Conservation (phyloP, 2,888 invertebrate species). For the Ryuthela nishihirai region DNA sequence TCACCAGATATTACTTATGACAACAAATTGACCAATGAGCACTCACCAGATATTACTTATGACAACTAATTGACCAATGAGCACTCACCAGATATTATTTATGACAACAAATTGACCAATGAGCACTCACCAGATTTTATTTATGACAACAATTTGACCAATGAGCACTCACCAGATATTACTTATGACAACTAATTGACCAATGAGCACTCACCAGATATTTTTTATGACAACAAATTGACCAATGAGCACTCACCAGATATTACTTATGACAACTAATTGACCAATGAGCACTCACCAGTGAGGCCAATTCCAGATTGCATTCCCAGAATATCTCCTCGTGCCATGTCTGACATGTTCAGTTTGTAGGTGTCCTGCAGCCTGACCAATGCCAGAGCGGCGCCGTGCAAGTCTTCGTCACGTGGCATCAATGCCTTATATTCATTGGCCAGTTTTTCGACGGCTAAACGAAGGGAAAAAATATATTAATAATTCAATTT, state of each 20-base stretch:
- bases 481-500: background rate
- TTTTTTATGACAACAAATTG: background rate
- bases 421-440: slow-evolving; percentile 40
- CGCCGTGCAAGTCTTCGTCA: slow-evolving; percentile 85
- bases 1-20: too few relatives aligned
- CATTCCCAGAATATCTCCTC: slow-evolving; percentile 63
- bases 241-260: background rate
- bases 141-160: too few relatives aligned
- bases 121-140: too few relatives aligned
- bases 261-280: background rate
- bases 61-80: too few relatives aligned
- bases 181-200: too few relatives aligned
- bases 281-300: too few relatives aligned
- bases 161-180: too few relatives aligned
- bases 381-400: slow-evolving; percentile 87
- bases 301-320: slow-evolving; percentile 30
- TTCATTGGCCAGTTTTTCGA: slow-evolving; percentile 39
- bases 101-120: too few relatives aligned
- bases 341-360: slow-evolving; percentile 77
- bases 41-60: too few relatives aligned
- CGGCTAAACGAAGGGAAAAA: slow-evolving; percentile 17
- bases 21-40: too few relatives aligned
- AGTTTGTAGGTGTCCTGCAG: slow-evolving; percentile 92
- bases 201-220: too few relatives aligned
- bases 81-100: too few relatives aligned